phyloP scores from a whole-genome alignment of 2,888 invertebrate genomes.

The Stenolophus ochropezus region DNA sequence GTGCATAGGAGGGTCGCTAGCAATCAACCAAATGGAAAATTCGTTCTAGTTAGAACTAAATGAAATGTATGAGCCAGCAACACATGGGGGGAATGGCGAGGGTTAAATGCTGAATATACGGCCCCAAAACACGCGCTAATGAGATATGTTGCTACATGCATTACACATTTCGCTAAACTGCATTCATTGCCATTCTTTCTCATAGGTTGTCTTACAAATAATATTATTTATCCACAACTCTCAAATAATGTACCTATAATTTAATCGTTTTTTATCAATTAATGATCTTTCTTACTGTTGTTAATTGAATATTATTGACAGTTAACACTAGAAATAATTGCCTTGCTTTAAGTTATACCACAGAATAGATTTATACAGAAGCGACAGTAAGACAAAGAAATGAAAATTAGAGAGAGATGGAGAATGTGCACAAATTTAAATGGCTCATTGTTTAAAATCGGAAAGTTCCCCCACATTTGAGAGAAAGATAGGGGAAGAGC shows the following conservation, averaged over 20 bases:
- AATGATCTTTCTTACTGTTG: too few relatives aligned
- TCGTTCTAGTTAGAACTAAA: constrained; percentile 23
- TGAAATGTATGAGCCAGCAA: constrained; percentile 12
- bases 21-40: constrained; percentile 30
- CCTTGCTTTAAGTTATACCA: too few relatives aligned
- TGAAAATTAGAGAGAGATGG: too few relatives aligned
- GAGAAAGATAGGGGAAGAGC: too few relatives aligned
- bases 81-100: background rate
- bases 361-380: too few relatives aligned
- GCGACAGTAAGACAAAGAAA: too few relatives aligned
- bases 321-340: too few relatives aligned
- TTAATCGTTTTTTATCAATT: background rate
- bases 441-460: too few relatives aligned
- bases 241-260: background rate
- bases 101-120: background rate
- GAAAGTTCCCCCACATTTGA: too few relatives aligned
- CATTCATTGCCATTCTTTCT: background rate
- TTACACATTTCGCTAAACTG: background rate
- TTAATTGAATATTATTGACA: too few relatives aligned
- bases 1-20: background rate
- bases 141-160: background rate
- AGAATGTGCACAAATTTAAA: too few relatives aligned
- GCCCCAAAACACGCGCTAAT: background rate
- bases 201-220: background rate
- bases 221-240: too few relatives aligned